Evolutionary conservation across 2,113 vertebrate species (phyloP).

Genomic region (Tupaia tana): DNA sequence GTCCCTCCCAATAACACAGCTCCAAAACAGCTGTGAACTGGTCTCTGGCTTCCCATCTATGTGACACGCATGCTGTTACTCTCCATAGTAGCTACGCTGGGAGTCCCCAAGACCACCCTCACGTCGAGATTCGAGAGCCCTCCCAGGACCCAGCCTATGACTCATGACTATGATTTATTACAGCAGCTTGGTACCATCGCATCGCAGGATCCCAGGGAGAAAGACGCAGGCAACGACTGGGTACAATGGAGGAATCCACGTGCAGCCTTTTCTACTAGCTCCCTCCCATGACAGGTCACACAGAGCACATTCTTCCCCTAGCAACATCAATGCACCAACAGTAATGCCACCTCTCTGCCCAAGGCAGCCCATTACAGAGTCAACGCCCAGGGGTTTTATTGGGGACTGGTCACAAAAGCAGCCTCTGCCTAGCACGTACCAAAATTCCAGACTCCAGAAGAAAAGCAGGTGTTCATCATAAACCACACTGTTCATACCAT

Average conservation of each 20-base stretch:
- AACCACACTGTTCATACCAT: background rate
- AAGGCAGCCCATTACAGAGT: background rate
- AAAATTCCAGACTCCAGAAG: background rate
- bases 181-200: background rate
- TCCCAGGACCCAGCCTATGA: background rate
- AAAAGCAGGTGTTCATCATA: background rate
- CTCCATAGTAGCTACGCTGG: background rate
- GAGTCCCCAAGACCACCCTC: background rate
- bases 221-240: too few relatives aligned
- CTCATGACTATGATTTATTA: background rate
- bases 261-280: too few relatives aligned
- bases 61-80: background rate
- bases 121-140: rapidly evolving
- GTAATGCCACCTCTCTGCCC: background rate
- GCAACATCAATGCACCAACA: background rate
- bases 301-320: background rate
- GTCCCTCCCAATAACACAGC: background rate
- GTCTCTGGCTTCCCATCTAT: background rate
- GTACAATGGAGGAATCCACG: background rate
- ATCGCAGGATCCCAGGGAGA: rapidly evolving
- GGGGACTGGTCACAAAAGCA: background rate
- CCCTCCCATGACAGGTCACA: background rate
- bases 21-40: background rate
- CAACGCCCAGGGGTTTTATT: background rate
- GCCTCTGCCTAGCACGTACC: background rate